Conservation (phyloP, 2,797 vertebrate genomes). For the Labeo calbasu region DNA sequence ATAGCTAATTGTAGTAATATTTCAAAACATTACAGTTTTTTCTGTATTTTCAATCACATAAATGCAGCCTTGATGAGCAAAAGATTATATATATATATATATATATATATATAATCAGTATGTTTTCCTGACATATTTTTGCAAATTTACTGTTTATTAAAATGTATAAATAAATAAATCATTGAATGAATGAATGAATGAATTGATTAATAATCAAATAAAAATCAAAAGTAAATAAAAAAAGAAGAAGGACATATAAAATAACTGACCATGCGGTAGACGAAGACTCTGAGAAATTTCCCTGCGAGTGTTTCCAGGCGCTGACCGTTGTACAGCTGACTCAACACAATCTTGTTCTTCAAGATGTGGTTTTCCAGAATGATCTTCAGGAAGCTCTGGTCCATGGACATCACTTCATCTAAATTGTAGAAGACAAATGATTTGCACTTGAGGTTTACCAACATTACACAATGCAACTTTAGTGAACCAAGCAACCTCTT, state of each 20-base stretch:
- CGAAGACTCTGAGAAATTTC: constrained; percentile 91
- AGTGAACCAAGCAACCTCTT: neutral
- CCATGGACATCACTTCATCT: constrained; percentile 89
- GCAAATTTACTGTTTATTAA: too few relatives aligned
- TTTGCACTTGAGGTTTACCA: neutral
- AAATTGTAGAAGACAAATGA: neutral
- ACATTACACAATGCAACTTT: neutral
- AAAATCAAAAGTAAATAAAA: neutral
- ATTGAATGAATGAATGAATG: neutral
- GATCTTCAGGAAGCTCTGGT: constrained; percentile 84
- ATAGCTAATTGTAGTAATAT: too few relatives aligned
- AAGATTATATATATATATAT: too few relatives aligned
- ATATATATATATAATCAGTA: neutral
- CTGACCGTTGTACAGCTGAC: constrained; percentile 92
- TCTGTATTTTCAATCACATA: too few relatives aligned
- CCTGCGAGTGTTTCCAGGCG: constrained; percentile 90
- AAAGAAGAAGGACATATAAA: neutral
- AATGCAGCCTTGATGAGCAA: too few relatives aligned
- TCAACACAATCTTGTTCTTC: constrained; percentile 88
- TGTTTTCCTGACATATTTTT: neutral
- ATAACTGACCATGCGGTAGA: constrained; percentile 91
- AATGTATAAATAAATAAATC: neutral
- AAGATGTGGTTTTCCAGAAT: constrained; percentile 94
- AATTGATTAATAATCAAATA: neutral
- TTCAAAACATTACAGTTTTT: too few relatives aligned